Evolutionary conservation across 2,888 invertebrate genomes (phyloP), one percentile per base, ranked within the genome.

Genomic region (Pyrrhosoma nymphula): DNA sequence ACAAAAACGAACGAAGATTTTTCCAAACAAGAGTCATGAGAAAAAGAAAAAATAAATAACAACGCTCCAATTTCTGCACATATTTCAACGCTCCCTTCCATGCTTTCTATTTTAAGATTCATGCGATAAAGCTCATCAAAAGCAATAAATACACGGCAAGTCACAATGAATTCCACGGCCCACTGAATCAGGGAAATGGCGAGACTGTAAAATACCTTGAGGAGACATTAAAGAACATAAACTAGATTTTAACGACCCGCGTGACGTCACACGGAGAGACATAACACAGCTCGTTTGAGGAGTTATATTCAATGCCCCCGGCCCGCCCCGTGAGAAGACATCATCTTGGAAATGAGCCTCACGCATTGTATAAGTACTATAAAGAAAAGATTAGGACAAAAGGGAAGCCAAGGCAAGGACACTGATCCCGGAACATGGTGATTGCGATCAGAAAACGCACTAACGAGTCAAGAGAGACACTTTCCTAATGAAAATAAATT

Each of bases 141-240:
- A 10, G 82, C 30, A 82, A 35, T 82, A 35, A 69, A 69, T 30
- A 35, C 35, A 26, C 0, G 16, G 35, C 82, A 82, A 30, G 82
- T 35, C 82, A 82, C 82, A 26, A n/a, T 8, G 82, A 35, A 82
- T 82, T 16, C 16, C 23, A 30, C 82, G 35, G 35, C 35, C 82
- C 30, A 82, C 82, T 82, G 35, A 35, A 82, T 82, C 82, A 30
- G 14, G 82, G 82, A 82, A 82, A 82, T 35, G 35, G 16, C 18
- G 82, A 35, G 82, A 82, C 35, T 26, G 82, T 82, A 30, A 82
- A 35, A 35, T 35, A 82, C 82, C 82, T 82, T 82, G 82, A 18
- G n/a, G 82, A 35, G 82, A 82, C 82, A 82, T 82, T 82, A 82
- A 18, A 82, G 82, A 35, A 35, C 35, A 82, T 82, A 82, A 82